Conservation (phyloP, 1,140 invertebrate species). For the Drosophila watanabei region DNA sequence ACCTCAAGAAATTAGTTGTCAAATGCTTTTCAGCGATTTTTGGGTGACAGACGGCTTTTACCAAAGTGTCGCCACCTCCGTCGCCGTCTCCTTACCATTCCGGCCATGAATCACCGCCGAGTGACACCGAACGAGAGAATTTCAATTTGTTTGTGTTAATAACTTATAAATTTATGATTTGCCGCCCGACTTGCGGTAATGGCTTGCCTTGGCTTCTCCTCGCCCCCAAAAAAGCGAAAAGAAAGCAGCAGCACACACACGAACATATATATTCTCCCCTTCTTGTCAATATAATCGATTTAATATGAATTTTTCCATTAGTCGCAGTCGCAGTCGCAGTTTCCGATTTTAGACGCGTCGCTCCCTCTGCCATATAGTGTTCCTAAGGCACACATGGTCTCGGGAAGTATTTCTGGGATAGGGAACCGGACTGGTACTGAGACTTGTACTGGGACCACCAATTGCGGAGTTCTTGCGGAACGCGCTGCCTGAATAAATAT, state of each 20-base stretch:
- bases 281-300: slow-evolving; percentile 82
- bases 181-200: slow-evolving; percentile 12
- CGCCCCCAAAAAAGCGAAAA: slow-evolving; percentile 2
- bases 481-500: slow-evolving; percentile 63
- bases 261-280: slow-evolving; percentile 3
- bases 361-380: background rate
- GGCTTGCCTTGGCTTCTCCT: slow-evolving; percentile 21
- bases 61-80: slow-evolving; percentile 54
- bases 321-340: slow-evolving; percentile 53
- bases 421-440: background rate
- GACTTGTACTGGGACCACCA: slow-evolving; percentile 51
- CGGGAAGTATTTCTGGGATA: slow-evolving; percentile 46
- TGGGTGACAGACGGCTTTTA: slow-evolving; percentile 73
- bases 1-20: slow-evolving; percentile 78
- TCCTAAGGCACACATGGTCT: slow-evolving; percentile 23
- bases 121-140: slow-evolving; percentile 39
- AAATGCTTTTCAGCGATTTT: slow-evolving; percentile 69
- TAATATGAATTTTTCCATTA: slow-evolving; percentile 85
- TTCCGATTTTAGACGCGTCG: slow-evolving; percentile 65
- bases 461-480: slow-evolving; percentile 50
- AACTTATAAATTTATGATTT: slow-evolving; percentile 69
- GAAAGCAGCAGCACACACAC: background rate
- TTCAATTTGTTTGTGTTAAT: slow-evolving; percentile 57
- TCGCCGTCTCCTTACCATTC: background rate
- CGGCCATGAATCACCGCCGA: slow-evolving; percentile 29